Evolutionary conservation across 2,113 vertebrate species (phyloP).

Genomic region (Tonatia bakeri): DNA sequence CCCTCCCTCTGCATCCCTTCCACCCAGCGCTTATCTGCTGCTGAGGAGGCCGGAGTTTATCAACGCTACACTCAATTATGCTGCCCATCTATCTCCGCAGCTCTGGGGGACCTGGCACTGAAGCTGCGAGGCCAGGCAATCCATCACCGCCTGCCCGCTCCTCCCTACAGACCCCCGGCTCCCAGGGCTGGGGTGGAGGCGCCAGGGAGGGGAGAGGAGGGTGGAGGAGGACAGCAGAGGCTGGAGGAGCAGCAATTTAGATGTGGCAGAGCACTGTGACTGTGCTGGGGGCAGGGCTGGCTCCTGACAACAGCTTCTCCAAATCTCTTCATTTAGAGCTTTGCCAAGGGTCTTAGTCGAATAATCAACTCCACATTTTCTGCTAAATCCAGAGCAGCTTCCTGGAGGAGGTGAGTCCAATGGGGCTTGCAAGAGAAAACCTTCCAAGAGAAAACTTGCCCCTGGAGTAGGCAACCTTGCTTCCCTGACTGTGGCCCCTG

Average conservation of each 20-base stretch:
- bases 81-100: conserved; percentile 62
- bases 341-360: background rate
- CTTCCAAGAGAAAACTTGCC: background rate
- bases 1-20: background rate
- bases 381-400: background rate
- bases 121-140: conserved; percentile 27
- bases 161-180: background rate
- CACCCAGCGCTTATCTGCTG: conserved; percentile 26
- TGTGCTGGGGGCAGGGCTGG: background rate
- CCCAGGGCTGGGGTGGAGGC: background rate
- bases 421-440: background rate
- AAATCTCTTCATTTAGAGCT: background rate
- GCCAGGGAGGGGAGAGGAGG: background rate
- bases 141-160: conserved; percentile 4
- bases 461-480: background rate
- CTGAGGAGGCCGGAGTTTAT: conserved; percentile 67
- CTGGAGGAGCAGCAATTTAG: background rate
- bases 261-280: background rate
- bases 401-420: background rate
- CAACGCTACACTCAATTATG: conserved; percentile 62
- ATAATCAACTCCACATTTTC: background rate
- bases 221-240: background rate
- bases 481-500: background rate
- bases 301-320: background rate
- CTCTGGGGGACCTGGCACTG: conserved; percentile 28